Evolutionary conservation across 2,888 invertebrate species (phyloP).

Genomic region (Chaetogeoica ovagalla): DNA sequence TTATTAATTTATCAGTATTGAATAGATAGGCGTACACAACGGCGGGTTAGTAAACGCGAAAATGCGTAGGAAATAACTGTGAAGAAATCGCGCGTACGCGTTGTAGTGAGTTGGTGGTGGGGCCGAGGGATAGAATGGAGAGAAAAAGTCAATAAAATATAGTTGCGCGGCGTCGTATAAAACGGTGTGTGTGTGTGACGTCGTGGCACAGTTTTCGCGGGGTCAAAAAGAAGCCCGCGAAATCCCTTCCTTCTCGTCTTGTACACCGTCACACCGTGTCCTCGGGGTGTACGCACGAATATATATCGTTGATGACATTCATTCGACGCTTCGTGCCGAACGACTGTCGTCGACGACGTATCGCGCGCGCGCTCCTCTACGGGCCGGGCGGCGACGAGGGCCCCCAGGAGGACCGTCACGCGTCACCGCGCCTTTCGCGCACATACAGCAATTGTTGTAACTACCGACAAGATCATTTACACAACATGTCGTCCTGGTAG

Average conservation of each 20-base stretch:
- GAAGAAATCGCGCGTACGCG: not conserved
- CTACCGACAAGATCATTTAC: too few relatives aligned
- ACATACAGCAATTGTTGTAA: constrained; percentile 15
- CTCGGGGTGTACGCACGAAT: not conserved
- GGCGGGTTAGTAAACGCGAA: too few relatives aligned
- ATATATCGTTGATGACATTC: not conserved
- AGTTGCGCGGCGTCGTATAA: not conserved
- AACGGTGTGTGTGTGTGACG: not conserved
- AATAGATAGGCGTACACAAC: too few relatives aligned
- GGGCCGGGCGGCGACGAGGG: not conserved
- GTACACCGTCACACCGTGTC: too few relatives aligned
- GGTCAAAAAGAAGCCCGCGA: constrained; percentile 28
- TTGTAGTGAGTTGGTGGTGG: too few relatives aligned
- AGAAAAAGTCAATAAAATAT: constrained; percentile 41
- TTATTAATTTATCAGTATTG: too few relatives aligned
- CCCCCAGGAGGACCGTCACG: not conserved
- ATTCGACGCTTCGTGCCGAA: not conserved
- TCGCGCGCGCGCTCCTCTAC: not conserved
- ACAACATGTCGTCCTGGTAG: too few relatives aligned
- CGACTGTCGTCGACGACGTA: constrained; percentile 23
- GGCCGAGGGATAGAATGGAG: too few relatives aligned
- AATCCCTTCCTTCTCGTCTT: not conserved
- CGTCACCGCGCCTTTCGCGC: not conserved
- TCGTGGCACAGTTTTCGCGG: constrained; percentile 33
- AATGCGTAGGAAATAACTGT: too few relatives aligned